Evolutionary conservation across 2,113 vertebrate genomes (phyloP), one percentile per base, ranked within the genome.

Genomic region (Calidris pygmaea): DNA sequence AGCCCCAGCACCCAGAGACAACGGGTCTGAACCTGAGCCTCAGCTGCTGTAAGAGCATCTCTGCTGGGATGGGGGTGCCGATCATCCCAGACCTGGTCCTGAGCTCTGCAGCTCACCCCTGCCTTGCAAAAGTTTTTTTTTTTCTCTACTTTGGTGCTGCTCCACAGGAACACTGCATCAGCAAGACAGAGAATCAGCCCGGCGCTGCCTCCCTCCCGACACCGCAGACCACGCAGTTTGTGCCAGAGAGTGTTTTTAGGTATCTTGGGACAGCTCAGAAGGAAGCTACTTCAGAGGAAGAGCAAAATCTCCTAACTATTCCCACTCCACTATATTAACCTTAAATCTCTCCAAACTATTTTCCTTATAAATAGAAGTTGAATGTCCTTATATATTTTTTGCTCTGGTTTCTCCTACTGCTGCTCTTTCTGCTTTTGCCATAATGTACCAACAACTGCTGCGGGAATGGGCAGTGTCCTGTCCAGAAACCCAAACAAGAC

Each of bases 191-290:
- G 63, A 75, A 55, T 5, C 29, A 11, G 4, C 34, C 74, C 11
- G 1, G 34, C 0, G 2, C 63, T 34, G 43, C 34, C 50, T 23
- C 41, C 43, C 35, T 56, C 48, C 35, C 2, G 17, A 35, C 4
- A 0, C 62, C 55, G 34, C 41, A 8, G 39, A n/a, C 0, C 3
- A 30, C 1, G 26, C 1, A 0, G 32, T 37, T 71, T 32, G 43
- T n/a, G 52, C 66, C 7, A 29, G 35, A 0, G 2, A 56, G 59
- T 9, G 48, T 0, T 41, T 50, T 20, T 14, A 21, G 59, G 59
- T 59, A 14, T 30, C 70, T 73, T 21, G 56, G 80, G 80, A 70
- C 7, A 48, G 67, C 39, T 56, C 68, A 56, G 35, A 50, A 75
- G 58, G 45, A 34, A 67, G 32, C 13, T 24, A 1, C 41, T 52